Base-by-base conservation (phyloP, 2,888 invertebrate genomes). In the Tetragnatha montana region DNA sequence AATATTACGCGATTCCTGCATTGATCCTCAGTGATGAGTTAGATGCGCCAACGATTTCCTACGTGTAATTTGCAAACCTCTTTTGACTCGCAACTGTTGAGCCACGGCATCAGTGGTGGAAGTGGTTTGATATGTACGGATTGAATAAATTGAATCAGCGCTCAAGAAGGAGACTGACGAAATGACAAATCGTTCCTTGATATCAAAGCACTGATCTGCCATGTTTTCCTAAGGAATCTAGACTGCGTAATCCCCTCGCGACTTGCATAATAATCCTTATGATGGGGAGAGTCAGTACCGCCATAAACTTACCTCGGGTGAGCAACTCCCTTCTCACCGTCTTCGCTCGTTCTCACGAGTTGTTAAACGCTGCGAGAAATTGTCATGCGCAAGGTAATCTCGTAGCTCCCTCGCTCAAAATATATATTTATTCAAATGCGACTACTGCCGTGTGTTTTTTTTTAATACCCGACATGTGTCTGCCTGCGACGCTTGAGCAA, bases 401-500 rank as follows among this genome's bases (percentile, higher is more conserved):
- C 60, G 17, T 12, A 60, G 17, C 60, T 60, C 60, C 60, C 60
- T 12, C 17, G 60, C 60, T 60, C 17, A 60, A 60, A 60, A 60
- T 10, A 60, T 60, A 7, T 60, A 60, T 60, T 60, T 60, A 60
- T 60, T 60, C 60, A 60, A 60, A 60, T 60, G 60, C 60, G 12
- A 17, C 17, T 60, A 60, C 60, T 60, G 60, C 14, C 10, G 60
- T 17, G 60, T 60, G 17, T 12, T 10, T 17, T 17, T n/a, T 35
- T 60, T 60, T 60, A 12, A 17, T 17, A 17, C 60, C 17, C 12
- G 17, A 10, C 60, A 17, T 60, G 60, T 60, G 60, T 12, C 60
- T 60, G 60, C 0, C n/a, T 74, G 85, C 78, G 47, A 50, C 50
- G 49, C 84, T 69, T 49, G 76, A 70, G n/a, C 47, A 75, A 69